Conservation (phyloP, 2,797 vertebrate species). For the Smutsia gigantea region DNA sequence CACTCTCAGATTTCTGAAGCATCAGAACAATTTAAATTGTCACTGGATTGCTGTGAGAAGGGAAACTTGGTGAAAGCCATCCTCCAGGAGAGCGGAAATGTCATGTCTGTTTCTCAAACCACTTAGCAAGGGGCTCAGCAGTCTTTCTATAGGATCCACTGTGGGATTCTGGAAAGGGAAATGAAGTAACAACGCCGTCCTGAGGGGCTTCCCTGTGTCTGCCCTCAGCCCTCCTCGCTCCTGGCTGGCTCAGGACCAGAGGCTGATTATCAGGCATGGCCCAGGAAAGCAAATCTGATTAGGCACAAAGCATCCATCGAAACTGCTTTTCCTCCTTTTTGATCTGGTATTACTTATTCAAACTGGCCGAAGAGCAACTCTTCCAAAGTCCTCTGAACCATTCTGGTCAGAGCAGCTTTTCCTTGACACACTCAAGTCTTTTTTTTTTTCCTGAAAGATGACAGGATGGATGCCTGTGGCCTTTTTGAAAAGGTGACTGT, state of each 20-base stretch:
- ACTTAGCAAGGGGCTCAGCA: no score
- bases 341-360: accelerated
- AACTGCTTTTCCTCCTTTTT: background rate
- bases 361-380: background rate
- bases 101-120: background rate
- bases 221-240: background rate
- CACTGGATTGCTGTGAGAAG: background rate
- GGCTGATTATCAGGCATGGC: background rate
- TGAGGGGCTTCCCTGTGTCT: background rate
- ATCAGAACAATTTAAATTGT: background rate
- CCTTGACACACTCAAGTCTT: background rate
- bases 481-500: background rate
- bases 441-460: background rate
- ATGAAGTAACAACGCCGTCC: accelerated
- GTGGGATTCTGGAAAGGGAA: background rate
- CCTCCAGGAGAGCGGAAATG: background rate
- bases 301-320: background rate
- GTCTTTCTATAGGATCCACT: background rate
- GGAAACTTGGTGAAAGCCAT: background rate
- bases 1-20: background rate
- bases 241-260: background rate
- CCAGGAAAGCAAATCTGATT: background rate
- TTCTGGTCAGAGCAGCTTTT: background rate
- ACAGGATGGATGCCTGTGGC: background rate
- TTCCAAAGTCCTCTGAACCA: background rate